Conservation (phyloP, 2,113 vertebrate species). For the Genyomyrus donnyi region DNA sequence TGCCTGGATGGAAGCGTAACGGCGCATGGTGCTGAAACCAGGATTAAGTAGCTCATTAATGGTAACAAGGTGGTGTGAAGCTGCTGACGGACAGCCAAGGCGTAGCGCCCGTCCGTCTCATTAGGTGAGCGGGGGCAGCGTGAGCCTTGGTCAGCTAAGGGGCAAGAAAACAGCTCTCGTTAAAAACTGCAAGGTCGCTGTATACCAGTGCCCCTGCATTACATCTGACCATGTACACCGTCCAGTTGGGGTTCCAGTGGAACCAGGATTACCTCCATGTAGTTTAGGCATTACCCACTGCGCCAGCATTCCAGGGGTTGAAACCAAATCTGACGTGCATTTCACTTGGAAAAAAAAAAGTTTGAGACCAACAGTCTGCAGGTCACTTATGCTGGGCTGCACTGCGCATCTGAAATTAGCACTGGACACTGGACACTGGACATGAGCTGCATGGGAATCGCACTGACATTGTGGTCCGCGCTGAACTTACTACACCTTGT, state of each 20-base stretch:
- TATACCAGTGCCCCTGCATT: not conserved
- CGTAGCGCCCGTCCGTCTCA: not conserved
- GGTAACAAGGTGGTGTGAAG: not conserved
- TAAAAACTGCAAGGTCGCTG: not conserved
- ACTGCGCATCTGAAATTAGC: not conserved
- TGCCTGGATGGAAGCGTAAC: not conserved
- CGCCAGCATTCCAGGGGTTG: not conserved
- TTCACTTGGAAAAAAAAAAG: not conserved
- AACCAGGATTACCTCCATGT: not conserved
- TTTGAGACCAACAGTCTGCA: not conserved
- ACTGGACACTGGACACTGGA: not conserved
- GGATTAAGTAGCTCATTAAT: conserved; percentile 3
- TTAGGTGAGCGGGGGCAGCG: not conserved
- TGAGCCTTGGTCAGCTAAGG: not conserved
- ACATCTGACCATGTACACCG: not conserved
- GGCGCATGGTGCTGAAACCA: not conserved
- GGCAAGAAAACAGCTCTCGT: not conserved
- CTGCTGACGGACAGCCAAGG: not conserved
- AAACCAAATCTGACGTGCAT: not conserved
- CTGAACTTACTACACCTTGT: not conserved
- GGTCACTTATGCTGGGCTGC: not conserved
- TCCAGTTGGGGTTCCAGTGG: not conserved
- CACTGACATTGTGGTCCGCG: not conserved
- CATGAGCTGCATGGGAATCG: not conserved
- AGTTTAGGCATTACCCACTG: not conserved